Evolutionary conservation across 2,113 vertebrate genomes (phyloP).

Genomic region (Galemys pyrenaicus): DNA sequence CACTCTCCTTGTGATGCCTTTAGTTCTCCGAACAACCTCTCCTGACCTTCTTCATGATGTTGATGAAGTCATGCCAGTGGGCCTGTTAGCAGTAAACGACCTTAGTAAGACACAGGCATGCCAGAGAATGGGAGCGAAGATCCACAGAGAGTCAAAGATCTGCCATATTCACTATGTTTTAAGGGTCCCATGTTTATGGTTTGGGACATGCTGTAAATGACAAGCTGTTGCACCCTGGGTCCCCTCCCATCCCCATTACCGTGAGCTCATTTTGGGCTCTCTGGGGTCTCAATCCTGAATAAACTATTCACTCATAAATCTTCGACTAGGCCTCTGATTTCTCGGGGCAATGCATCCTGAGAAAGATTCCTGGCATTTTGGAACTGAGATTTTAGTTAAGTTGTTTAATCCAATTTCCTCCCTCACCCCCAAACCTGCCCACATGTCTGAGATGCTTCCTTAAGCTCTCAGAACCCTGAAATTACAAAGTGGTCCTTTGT

Average conservation of each 20-base stretch:
- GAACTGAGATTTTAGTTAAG: background rate
- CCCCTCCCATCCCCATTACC: background rate
- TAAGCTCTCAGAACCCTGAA: background rate
- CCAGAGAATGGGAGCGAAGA: background rate
- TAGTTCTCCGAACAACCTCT: background rate
- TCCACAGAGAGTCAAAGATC: background rate
- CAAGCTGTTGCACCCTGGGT: background rate
- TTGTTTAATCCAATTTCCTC: background rate
- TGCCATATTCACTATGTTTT: background rate
- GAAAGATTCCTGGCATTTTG: background rate
- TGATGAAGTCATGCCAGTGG: background rate
- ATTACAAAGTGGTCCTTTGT: background rate
- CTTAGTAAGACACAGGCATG: background rate
- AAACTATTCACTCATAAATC: background rate
- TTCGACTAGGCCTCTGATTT: background rate
- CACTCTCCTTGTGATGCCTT: background rate
- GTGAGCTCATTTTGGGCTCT: background rate
- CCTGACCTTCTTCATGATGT: background rate
- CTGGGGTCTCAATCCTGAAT: background rate
- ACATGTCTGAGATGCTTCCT: background rate
- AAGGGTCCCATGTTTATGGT: background rate
- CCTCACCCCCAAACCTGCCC: accelerated
- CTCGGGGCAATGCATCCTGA: background rate
- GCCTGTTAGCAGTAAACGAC: background rate
- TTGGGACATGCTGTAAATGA: background rate